Conservation (phyloP, 2,888 invertebrate species). For the Tromatobia lineatoria region DNA sequence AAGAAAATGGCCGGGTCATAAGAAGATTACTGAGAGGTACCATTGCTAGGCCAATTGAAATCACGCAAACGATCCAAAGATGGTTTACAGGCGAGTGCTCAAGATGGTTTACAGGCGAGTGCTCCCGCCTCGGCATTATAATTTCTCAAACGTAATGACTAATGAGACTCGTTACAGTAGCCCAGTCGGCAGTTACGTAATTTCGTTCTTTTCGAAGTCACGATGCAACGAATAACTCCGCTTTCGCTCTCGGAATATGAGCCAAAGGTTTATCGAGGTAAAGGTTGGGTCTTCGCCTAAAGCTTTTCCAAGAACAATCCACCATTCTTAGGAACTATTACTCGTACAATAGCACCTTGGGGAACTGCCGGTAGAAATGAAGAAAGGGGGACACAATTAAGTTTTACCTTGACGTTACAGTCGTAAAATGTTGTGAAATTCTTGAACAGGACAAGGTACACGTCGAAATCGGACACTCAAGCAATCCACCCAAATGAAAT, state of each 20-base stretch:
- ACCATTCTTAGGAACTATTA: slow-evolving; percentile 53
- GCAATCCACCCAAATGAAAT: background rate
- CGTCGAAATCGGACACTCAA: background rate
- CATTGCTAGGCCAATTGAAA: slow-evolving; percentile 44
- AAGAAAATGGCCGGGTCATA: background rate
- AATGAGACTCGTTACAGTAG: slow-evolving; percentile 50
- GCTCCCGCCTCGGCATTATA: slow-evolving; percentile 40
- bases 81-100: slow-evolving; percentile 35
- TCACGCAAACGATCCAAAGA: slow-evolving; percentile 46
- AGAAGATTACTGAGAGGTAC: background rate
- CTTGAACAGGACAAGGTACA: background rate
- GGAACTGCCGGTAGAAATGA: slow-evolving; percentile 1
- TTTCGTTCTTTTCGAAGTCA: slow-evolving; percentile 25
- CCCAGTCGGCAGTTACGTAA: slow-evolving; percentile 23
- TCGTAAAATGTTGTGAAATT: slow-evolving; percentile 34
- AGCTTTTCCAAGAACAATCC: slow-evolving; percentile 57
- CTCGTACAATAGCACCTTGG: slow-evolving; percentile 30
- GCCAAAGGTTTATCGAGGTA: background rate
- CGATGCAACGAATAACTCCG: slow-evolving; percentile 51
- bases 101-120: slow-evolving; percentile 39
- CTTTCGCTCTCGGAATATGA: slow-evolving; percentile 46
- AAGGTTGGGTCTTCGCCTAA: slow-evolving; percentile 52
- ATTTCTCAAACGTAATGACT: slow-evolving; percentile 61
- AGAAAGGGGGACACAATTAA: slow-evolving; percentile 13
- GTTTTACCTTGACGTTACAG: slow-evolving; percentile 13